Evolutionary conservation across 2,113 vertebrate species (phyloP).

Genomic region (Plecturocebus donacophilus): DNA sequence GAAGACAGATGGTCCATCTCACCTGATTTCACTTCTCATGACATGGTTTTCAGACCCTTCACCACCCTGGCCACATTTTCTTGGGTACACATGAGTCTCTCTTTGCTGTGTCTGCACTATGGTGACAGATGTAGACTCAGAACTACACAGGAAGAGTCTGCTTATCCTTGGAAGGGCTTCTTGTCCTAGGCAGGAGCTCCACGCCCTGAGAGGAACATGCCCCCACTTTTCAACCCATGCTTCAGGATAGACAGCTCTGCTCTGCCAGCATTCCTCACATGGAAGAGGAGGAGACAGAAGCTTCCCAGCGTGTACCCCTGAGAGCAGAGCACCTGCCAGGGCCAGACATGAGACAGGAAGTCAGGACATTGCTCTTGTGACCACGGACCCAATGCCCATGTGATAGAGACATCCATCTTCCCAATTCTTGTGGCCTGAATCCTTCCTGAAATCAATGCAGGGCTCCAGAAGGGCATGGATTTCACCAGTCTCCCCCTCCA

Average conservation of each 20-base stretch:
- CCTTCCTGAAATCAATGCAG: not conserved
- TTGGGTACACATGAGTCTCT: not conserved
- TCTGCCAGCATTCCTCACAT: not conserved
- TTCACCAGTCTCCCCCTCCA: not conserved
- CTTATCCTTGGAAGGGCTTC: not conserved
- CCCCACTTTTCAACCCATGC: not conserved
- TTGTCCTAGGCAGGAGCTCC: not conserved
- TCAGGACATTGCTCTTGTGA: not conserved
- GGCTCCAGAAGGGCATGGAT: not conserved
- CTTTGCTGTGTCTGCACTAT: not conserved
- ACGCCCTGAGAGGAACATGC: not conserved
- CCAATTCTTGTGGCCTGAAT: not conserved
- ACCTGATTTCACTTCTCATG: not conserved
- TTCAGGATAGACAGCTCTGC: not conserved
- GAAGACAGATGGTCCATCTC: not conserved
- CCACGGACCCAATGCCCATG: not conserved
- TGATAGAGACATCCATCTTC: not conserved
- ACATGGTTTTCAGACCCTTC: not conserved
- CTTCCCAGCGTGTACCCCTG: not conserved
- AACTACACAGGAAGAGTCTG: not conserved
- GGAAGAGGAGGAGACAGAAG: not conserved
- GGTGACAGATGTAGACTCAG: not conserved
- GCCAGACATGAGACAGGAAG: not conserved
- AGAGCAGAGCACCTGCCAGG: not conserved
- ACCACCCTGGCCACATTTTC: not conserved